Evolutionary conservation across 2,113 vertebrate genomes (phyloP).

Genomic region (Saimiri boliviensis): DNA sequence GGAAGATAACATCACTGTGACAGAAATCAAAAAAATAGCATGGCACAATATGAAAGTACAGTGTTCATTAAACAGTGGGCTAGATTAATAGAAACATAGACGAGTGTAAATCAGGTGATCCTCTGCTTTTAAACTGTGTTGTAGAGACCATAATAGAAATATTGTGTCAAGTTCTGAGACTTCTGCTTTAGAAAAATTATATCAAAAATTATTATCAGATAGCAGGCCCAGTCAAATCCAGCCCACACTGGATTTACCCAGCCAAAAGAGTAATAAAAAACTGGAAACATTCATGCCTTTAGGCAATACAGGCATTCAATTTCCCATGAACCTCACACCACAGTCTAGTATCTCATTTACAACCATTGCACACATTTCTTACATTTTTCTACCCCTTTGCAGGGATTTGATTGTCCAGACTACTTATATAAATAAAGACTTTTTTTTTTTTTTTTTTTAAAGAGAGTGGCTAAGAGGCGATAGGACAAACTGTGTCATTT

Average conservation of each 20-base stretch:
- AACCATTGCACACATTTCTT: neutral
- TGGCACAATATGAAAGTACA: neutral
- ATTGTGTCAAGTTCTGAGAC: neutral
- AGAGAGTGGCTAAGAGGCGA: neutral
- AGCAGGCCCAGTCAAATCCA: neutral
- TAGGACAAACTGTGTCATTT: neutral
- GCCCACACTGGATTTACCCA: neutral
- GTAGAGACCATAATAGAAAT: neutral
- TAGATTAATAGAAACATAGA: neutral
- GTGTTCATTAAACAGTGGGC: neutral
- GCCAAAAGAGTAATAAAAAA: neutral
- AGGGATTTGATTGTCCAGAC: neutral
- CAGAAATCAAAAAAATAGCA: neutral
- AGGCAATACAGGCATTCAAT: fast-evolving
- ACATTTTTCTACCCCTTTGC: neutral
- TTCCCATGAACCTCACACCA: neutral
- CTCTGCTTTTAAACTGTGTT: neutral
- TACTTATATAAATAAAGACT: neutral
- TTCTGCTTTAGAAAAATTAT: neutral
- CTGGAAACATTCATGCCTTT: neutral
- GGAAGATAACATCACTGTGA: neutral
- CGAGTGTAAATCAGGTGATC: neutral
- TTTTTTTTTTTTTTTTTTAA: neutral
- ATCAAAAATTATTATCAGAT: neutral
- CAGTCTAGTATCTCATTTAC: neutral